Base-by-base conservation (phyloP, 2,797 vertebrate species). In the Acomys russatus region DNA sequence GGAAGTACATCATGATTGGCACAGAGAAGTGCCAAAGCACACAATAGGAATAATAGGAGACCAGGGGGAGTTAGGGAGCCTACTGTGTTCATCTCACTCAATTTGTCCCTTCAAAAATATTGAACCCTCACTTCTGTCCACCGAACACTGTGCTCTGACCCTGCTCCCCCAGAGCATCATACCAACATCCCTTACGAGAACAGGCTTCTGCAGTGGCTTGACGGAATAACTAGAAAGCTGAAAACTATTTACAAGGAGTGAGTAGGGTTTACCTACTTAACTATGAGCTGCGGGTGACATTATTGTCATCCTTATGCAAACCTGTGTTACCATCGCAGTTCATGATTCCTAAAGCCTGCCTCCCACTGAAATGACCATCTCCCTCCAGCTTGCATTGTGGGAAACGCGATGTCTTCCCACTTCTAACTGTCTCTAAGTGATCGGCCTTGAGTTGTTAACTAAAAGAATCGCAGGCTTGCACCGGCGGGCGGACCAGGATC, bases 51-150 rank as follows among this genome's bases (percentile, higher is more conserved):
- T 87, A 89, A 92, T 91, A 95, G 83, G 66, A 1, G 54, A 89
- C 49, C 44, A 35, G 68, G 63, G 92, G 56, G 79, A 83, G 59
- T 66, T 84, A 59, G 71, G 85, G 90, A 92, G 83, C 66, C 86
- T 56, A 70, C 95, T 94, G 91, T 96, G 71, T 94, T 95, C 71
- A 56, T 87, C 92, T 94, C 4, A 6, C n/a, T 95, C 74, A 91
- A 95, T 95, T 94, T 94, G 83, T 95, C 96, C 90, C 64, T 95
- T 96, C 78, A 97, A 73, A 96, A 96, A 96, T 97, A 97, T 74
- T 95, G 92, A 94, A 77, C 61, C 23, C 61, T 28, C 44, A 44
- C 90, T 94, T 95, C 35, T 88, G 7, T 87, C n/a, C 92, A 80
- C 86, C 83, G 87, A 91, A 66, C 83, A 94, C 56, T 85, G 5